phyloP scores from a whole-genome alignment of 37 sponge, comb jelly and placozoan species.

The Amphimedon queenslandica region DNA sequence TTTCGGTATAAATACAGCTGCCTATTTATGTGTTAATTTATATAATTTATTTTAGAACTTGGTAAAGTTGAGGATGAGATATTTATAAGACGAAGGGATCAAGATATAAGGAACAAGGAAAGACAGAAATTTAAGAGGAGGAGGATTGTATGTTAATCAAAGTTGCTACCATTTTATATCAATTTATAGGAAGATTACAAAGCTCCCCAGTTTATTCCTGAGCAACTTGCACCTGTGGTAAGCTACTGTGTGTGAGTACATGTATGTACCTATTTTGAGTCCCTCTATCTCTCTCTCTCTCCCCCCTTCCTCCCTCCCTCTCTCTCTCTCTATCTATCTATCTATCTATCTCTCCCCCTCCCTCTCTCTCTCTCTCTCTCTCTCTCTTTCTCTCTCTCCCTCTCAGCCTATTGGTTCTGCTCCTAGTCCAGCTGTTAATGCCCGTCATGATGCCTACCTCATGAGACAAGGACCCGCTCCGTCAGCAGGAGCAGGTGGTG shows the following conservation, averaged over 20 bases:
- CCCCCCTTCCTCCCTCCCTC: no score
- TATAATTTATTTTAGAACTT: constrained; percentile 19
- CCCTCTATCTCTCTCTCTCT: no score
- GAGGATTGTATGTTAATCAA: not conserved
- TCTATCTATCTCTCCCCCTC: no score
- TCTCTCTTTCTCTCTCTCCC: not conserved
- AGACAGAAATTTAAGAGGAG: constrained; percentile 62
- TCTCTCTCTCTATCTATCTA: no score
- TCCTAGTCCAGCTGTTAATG: constrained; percentile 28
- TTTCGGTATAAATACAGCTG: not conserved
- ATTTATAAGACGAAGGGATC: constrained; percentile 55
- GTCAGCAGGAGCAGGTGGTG: no score
- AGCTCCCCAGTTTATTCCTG: constrained; percentile 40
- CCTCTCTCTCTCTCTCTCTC: no score
- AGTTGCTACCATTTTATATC: not conserved
- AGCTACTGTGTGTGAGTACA: no score
- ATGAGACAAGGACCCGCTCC: constrained; percentile 41
- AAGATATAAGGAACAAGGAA: constrained; percentile 59
- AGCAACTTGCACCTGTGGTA: constrained; percentile 58
- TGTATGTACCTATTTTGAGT: no score
- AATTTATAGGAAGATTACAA: constrained; percentile 12
- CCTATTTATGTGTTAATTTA: not conserved
- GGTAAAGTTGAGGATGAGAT: constrained; percentile 81
- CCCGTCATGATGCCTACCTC: constrained; percentile 70
- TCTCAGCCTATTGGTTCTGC: constrained; percentile 7